Evolutionary conservation across 2,113 vertebrate species (phyloP).

Genomic region (Chloropsis cyanopogon): DNA sequence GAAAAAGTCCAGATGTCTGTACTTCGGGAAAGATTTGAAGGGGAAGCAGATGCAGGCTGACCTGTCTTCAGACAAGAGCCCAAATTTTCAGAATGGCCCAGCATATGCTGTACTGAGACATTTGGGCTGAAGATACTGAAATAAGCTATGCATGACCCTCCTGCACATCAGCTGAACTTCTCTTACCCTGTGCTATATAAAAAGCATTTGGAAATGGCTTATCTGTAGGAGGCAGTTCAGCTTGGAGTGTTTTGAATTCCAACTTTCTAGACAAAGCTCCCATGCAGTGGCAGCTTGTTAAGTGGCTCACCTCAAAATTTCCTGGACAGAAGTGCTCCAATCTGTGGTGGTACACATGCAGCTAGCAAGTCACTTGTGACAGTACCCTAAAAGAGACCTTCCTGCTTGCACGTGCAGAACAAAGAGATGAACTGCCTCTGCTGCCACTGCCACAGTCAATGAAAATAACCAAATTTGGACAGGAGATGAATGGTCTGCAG

Average conservation of each 20-base stretch:
- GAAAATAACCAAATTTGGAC: neutral
- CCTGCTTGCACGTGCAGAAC: neutral
- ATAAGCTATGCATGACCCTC: neutral
- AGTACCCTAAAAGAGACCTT: neutral
- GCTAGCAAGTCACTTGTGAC: neutral
- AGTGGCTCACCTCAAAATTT: neutral
- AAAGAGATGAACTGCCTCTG: neutral
- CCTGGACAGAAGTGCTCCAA: neutral
- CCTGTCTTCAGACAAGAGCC: conserved; percentile 16
- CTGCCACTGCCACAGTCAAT: neutral
- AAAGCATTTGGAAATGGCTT: neutral
- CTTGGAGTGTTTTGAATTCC: neutral
- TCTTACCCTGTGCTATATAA: neutral
- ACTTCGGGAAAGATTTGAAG: neutral
- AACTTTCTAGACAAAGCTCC: neutral
- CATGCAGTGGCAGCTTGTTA: neutral
- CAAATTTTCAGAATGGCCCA: neutral
- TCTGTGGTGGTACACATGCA: neutral
- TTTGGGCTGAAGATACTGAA: neutral
- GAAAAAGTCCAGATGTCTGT: conserved; percentile 10
- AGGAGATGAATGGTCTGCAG: neutral
- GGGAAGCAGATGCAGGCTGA: conserved; percentile 6
- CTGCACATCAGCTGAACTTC: neutral
- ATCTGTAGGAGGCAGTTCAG: neutral
- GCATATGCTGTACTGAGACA: neutral